A percentile compares a stretch with the other conserved stretches of the same genome.
phyloP scores from a whole-genome alignment of 2,888 invertebrate species.

The Dicycla oo region DNA sequence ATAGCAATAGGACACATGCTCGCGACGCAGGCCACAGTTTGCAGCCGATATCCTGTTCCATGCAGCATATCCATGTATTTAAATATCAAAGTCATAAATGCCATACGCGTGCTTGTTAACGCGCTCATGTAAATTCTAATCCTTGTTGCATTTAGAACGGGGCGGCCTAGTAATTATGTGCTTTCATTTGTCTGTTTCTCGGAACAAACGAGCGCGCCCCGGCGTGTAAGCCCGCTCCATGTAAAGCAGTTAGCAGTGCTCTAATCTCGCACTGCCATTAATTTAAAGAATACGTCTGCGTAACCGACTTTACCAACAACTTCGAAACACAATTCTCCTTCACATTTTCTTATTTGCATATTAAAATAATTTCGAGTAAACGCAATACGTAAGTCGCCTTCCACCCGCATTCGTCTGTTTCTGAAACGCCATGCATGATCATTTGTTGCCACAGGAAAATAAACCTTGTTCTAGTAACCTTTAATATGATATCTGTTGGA shows the following conservation, averaged over 20 bases:
- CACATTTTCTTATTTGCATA: slow-evolving; percentile 91
- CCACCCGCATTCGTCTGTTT: slow-evolving; percentile 72
- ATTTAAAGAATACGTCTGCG: slow-evolving; percentile 90
- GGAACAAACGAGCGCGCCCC: slow-evolving; percentile 86
- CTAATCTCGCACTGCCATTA: slow-evolving; percentile 89
- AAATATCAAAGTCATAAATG: slow-evolving; percentile 88
- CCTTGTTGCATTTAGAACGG: slow-evolving; percentile 89
- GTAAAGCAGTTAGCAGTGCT: slow-evolving; percentile 90
- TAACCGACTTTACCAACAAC: slow-evolving; percentile 87
- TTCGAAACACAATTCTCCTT: slow-evolving; percentile 89
- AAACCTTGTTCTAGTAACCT: slow-evolving; percentile 72
- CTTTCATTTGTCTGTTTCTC: slow-evolving; percentile 90
- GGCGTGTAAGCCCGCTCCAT: slow-evolving; percentile 87
- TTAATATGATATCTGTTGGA: slow-evolving; percentile 72
- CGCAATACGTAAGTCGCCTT: slow-evolving; percentile 89
- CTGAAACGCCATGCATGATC: slow-evolving; percentile 74
- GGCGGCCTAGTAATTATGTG: slow-evolving; percentile 90
- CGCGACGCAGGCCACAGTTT: slow-evolving; percentile 26
- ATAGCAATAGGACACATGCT: slow-evolving; percentile 51
- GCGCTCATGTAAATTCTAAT: slow-evolving; percentile 89
- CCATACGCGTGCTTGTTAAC: slow-evolving; percentile 88
- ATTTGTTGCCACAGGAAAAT: slow-evolving; percentile 71
- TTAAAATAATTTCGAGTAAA: slow-evolving; percentile 90
- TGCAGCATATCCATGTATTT: slow-evolving; percentile 70
- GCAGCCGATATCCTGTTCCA: slow-evolving; percentile 66